These are phyloP conservation scores for Epinotia demarniana DNA, from an alignment of 2,888 invertebrate genomes.

Conservation along the genomic window DNA sequence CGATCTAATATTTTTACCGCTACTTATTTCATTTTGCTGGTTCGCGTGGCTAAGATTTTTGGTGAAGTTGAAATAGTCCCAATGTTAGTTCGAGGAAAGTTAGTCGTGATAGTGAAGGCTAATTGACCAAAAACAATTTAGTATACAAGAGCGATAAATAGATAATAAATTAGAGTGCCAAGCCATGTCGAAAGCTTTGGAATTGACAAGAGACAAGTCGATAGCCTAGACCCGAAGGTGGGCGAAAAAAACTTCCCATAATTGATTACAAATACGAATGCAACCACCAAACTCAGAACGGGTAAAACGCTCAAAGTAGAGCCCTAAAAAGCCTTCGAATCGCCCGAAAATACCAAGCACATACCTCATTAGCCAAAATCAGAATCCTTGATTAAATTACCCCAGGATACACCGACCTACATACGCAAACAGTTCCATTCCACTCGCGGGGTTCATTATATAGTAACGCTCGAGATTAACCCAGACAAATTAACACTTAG, in stretches of 20 bases:
- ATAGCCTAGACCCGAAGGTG: no score
- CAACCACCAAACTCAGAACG: neutral
- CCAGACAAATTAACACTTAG: conserved; percentile 44
- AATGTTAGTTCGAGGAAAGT: no score
- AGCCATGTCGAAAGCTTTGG: no score
- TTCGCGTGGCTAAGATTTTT: no score
- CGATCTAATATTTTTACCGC: conserved; percentile 44
- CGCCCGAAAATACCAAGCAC: neutral
- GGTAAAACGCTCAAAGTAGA: neutral
- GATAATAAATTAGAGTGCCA: no score
- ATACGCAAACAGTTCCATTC: conserved; percentile 17
- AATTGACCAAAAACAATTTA: no score
- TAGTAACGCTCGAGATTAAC: conserved; percentile 38
- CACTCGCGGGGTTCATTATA: conserved; percentile 39
- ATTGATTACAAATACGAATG: no score
- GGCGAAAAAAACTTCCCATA: no score
- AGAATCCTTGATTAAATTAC: conserved; percentile 34
- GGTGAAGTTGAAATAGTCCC: no score
- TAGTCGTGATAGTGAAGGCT: no score
- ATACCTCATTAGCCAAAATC: neutral
- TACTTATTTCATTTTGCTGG: conserved; percentile 27
- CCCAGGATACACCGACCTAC: conserved; percentile 20
- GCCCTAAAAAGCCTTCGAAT: neutral
- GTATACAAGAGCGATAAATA: no score
- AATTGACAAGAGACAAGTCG: no score